Base-by-base conservation (phyloP, 1,140 invertebrate genomes). In the Lordiphosa clarofinis region DNA sequence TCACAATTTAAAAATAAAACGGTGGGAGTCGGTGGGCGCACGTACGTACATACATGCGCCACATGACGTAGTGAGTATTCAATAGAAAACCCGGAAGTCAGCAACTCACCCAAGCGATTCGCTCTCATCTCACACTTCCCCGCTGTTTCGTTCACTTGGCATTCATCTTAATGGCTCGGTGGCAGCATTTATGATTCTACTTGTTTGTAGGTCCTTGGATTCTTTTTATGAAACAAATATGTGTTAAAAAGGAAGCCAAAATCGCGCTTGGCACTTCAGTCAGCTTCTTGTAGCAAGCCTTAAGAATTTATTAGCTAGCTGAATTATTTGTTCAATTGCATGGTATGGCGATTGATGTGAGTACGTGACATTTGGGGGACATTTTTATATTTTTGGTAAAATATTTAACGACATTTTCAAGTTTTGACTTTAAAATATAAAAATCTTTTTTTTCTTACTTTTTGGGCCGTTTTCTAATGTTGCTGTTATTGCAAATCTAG, bases 301-400 rank as follows among this genome's bases (percentile, higher is more conserved):
- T 54, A 50, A 59, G 71, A 82, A 81, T 81, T 63, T 82, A 82
- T 75, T 81, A 82, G 71, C 76, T 55, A 47, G 39, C 56, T 71
- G 76, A 81, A 75, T 81, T 81, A 71, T 75, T 82, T 75, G 66
- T 75, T 62, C 61, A 75, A 82, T 75, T 82, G 75, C 57, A 63
- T 60, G 66, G 56, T 38, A 65, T n/a, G 33, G 55, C 13, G 62
- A 42, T 33, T 33, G 55, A 39, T 11, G 12, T 35, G 37, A 49
- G 44, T 21, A 70, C 68, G 59, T 74, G 47, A 52, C 52, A 8
- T 38, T 44, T 42, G 1, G 39, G 39, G 36, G 56, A 44, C 49
- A 66, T 38, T 56, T 39, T 52, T 31, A 31, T 31, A 8, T 8
- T 8, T 6, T 4, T 2, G 3, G 7, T 13, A 35, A 21, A 8